Evolutionary conservation across 2,113 vertebrate genomes (phyloP), one percentile per base, ranked within the genome.

Genomic region (Burhinus oedicnemus): DNA sequence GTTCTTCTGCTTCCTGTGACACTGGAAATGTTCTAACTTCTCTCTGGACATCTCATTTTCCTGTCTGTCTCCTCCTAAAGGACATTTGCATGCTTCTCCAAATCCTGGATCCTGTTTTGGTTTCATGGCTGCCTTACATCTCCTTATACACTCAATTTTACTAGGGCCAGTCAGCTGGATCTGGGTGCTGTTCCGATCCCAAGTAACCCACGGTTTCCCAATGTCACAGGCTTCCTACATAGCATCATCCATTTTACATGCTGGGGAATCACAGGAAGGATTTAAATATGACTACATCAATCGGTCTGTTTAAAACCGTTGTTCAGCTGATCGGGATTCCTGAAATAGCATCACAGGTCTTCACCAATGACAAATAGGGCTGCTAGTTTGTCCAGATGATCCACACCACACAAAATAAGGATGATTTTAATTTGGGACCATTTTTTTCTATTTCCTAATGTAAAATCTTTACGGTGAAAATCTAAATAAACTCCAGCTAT

Each of bases 401-500:
- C 80, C 51, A 40, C 12, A 54, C 11, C 30, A 81, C 38, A 8
- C 15, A 68, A 91, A 80, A 58, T 14, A 87, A 72, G 27, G 57
- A 52, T 40, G 8, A 79, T 52, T 91, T 83, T 45, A 84, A 92
- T 77, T 74, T 95, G 29, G 29, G 32, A 64, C 19, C 11, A 1
- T 42, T 70, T 96, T 71, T 44, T n/a, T 7, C 52, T 72, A 23
- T 62, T 57, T 84, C n/a, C 57, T 92, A 74, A 87, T 75, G 29
- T 36, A 60, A 90, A 84, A 95, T 55, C 47, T 94, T 93, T 55
- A 74, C 5, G 6, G 76, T 44, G 81, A 86, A 96, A 84, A 38
- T 34, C 89, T 76, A 96, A 96, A 97, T 93, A 91, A 92, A 81
- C 57, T n/a, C 81, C 44, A 95, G 92, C 83, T 93, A 60, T 57